Conservation (phyloP, 2,113 vertebrate species). For the Actenoides lindsayi region DNA sequence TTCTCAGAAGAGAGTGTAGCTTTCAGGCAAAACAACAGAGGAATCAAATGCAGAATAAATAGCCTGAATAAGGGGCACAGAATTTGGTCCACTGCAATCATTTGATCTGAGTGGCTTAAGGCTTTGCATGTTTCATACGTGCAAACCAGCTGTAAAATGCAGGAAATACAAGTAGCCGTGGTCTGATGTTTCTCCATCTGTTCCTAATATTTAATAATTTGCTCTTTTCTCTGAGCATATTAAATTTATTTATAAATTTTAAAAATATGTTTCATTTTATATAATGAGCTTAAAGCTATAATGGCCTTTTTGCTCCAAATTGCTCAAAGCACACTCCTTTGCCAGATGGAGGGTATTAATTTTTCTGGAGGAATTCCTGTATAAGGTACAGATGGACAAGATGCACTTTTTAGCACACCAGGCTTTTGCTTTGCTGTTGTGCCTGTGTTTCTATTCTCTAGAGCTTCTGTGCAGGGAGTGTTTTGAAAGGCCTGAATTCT, state of each 20-base stretch:
- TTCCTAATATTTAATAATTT: constrained; percentile 70
- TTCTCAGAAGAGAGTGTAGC: constrained; percentile 25
- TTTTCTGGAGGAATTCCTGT: constrained; percentile 33
- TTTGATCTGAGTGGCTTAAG: constrained; percentile 45
- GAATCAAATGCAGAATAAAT: constrained; percentile 43
- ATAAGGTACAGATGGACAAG: constrained; percentile 18
- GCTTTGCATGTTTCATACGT: constrained; percentile 9
- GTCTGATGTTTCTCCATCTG: constrained; percentile 54
- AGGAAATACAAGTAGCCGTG: constrained; percentile 54
- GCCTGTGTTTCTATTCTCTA: background rate
- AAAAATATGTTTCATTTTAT: constrained; percentile 50
- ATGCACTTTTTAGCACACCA: background rate
- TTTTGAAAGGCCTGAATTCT: background rate
- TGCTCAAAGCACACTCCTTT: constrained; percentile 1
- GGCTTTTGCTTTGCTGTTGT: background rate
- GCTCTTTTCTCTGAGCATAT: constrained; percentile 55
- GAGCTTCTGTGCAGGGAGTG: background rate
- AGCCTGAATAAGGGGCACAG: constrained; percentile 2
- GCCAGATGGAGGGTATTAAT: constrained; percentile 25
- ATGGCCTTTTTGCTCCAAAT: constrained; percentile 41
- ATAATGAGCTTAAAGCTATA: constrained; percentile 57
- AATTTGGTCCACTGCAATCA: constrained; percentile 21
- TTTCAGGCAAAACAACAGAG: constrained; percentile 24
- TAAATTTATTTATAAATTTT: constrained; percentile 53
- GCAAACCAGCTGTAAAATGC: constrained; percentile 53